Percentiles rank a stretch among this genome's conserved stretches.
These are phyloP conservation scores for Stichodactyla helianthus DNA, from an alignment of 64 coral and sea anemone genomes.

Conservation along the genomic window DNA sequence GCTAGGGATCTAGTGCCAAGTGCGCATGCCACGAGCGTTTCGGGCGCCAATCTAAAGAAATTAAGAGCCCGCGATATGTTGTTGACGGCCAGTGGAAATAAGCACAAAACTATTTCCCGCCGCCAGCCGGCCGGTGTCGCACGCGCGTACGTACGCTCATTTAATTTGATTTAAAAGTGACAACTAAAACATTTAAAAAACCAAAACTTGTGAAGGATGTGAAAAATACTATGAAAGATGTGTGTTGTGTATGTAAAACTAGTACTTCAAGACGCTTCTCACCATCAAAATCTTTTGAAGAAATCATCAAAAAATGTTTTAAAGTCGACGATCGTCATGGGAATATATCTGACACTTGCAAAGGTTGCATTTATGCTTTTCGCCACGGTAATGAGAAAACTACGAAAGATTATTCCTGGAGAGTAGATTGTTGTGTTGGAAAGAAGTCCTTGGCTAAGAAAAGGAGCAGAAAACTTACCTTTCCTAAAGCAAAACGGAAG, in stretches of 20 bases:
- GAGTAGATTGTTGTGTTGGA: not conserved
- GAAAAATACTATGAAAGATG: no score
- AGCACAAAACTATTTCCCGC: no score
- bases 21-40: no score
- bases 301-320: not conserved
- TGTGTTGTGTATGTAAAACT: not conserved
- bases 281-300: not conserved
- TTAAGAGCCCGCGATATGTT: no score
- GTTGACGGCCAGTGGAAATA: no score
- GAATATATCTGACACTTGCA: conserved; percentile 19
- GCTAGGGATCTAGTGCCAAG: no score
- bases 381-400: not conserved
- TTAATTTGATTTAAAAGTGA: no score
- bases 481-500: not conserved
- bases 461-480: not conserved
- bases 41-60: no score
- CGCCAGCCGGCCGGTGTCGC: no score
- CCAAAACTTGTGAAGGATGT: no score
- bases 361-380: conserved; percentile 3
- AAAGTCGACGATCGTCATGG: not conserved
- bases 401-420: not conserved
- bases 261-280: not conserved
- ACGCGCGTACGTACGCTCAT: no score
- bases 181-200: no score
- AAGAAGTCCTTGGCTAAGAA: not conserved